Evolutionary conservation across 2,113 vertebrate species (phyloP).

Genomic region (Anoura caudifer): DNA sequence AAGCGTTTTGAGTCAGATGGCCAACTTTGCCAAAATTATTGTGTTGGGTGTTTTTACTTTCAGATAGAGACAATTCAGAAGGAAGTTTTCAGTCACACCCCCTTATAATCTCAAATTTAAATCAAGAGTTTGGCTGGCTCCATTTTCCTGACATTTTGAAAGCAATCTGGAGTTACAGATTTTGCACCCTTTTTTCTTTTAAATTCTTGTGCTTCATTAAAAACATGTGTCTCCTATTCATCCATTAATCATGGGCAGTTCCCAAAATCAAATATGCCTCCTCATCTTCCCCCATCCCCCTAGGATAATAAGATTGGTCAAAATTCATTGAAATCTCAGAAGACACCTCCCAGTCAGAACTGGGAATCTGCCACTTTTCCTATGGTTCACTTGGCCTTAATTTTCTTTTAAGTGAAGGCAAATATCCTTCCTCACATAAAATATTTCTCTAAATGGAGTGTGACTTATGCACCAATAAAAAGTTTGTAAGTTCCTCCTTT

Average conservation of each 20-base stretch:
- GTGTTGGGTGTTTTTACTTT: not conserved
- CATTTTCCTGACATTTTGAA: not conserved
- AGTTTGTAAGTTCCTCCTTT: not conserved
- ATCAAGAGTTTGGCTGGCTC: not conserved
- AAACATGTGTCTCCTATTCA: not conserved
- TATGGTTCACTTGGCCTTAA: not conserved
- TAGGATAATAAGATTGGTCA: not conserved
- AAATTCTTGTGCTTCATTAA: not conserved
- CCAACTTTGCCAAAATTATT: slow-evolving; percentile 44
- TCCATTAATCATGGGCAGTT: not conserved
- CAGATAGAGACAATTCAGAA: not conserved
- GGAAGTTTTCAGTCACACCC: not conserved
- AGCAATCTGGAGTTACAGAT: not conserved
- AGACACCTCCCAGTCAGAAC: not conserved
- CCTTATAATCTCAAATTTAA: slow-evolving; percentile 5
- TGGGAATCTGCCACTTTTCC: not conserved
- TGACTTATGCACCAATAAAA: not conserved
- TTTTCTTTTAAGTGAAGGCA: not conserved
- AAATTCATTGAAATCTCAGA: not conserved
- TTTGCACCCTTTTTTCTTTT: not conserved
- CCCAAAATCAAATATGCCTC: not conserved
- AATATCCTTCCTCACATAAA: not conserved
- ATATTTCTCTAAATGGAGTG: slow-evolving; percentile 26
- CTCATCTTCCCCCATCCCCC: not conserved
- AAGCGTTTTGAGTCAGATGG: not conserved